Percentiles rank a stretch among this genome's conserved stretches.
Evolutionary conservation across 2,888 invertebrate species (phyloP).

Genomic region (Drosophila parthenogenetica): DNA sequence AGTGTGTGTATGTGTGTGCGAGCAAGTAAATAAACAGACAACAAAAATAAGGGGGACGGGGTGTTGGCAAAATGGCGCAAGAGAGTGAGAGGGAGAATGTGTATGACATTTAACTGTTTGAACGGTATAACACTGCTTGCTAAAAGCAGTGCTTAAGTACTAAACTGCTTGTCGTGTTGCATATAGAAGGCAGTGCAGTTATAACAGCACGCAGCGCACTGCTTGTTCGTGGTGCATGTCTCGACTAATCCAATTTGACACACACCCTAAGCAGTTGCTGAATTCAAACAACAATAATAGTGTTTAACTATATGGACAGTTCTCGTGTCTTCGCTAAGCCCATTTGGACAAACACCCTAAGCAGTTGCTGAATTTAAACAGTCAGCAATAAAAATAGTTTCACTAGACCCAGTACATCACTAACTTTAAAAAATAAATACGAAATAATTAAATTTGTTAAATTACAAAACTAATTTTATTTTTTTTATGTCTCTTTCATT

Average conservation of each 20-base stretch:
- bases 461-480: neutral
- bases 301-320: too few relatives aligned
- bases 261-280: neutral
- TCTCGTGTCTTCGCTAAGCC: neutral
- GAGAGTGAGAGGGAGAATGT: neutral
- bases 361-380: neutral
- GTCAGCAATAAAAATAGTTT: too few relatives aligned
- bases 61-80: neutral
- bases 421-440: neutral
- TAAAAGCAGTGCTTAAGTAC: neutral
- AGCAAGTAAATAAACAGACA: neutral
- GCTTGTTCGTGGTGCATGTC: neutral
- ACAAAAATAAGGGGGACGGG: neutral
- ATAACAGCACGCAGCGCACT: neutral
- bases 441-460: neutral
- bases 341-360: constrained; percentile 2
- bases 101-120: neutral
- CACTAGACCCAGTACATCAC: too few relatives aligned
- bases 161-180: neutral
- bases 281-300: too few relatives aligned
- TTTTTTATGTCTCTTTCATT: neutral
- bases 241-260: constrained; percentile 3
- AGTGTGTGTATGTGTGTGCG: neutral
- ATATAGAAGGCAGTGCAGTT: neutral
- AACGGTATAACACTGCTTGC: neutral